Percentiles rank a stretch among this genome's conserved stretches.
Conservation (phyloP, 2,888 invertebrate genomes). For the Tineola bisselliella region DNA sequence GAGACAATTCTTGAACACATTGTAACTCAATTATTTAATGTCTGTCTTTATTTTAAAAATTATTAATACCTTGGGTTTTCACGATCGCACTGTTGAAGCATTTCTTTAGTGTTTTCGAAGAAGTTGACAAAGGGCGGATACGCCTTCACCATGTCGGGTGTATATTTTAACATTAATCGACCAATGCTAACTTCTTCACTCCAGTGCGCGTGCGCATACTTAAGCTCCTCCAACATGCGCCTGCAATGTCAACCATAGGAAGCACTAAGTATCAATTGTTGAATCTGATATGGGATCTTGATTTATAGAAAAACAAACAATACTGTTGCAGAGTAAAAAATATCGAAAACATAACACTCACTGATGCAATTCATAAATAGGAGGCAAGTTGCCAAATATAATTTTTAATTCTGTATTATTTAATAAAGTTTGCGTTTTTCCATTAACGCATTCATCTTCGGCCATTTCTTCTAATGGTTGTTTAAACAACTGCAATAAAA, state of each 20-base stretch:
- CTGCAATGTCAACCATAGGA: slow-evolving; percentile 23
- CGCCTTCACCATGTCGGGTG: slow-evolving; percentile 88
- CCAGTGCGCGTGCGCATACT: slow-evolving; percentile 80
- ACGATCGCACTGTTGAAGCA: slow-evolving; percentile 88
- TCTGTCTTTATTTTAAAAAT: no score
- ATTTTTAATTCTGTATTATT: slow-evolving; percentile 93
- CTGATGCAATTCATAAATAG: slow-evolving; percentile 93
- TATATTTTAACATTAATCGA: slow-evolving; percentile 86
- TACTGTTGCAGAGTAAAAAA: neutral
- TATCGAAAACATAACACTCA: slow-evolving; percentile 38
- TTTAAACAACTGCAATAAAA: slow-evolving; percentile 81
- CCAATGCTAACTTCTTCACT: slow-evolving; percentile 89
- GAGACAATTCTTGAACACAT: no score
- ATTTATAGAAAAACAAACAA: no score
- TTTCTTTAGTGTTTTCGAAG: slow-evolving; percentile 96
- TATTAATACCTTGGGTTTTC: slow-evolving; percentile 78
- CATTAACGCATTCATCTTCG: slow-evolving; percentile 75
- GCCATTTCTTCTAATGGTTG: slow-evolving; percentile 89
- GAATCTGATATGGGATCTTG: neutral
- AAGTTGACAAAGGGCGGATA: slow-evolving; percentile 99
- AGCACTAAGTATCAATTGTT: neutral
- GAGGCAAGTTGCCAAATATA: slow-evolving; percentile 94
- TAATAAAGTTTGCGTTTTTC: slow-evolving; percentile 75
- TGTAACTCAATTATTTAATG: no score
- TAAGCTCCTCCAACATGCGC: slow-evolving; percentile 73